Conservation (phyloP, 2,113 vertebrate genomes). For the Alexandromys fortis region DNA sequence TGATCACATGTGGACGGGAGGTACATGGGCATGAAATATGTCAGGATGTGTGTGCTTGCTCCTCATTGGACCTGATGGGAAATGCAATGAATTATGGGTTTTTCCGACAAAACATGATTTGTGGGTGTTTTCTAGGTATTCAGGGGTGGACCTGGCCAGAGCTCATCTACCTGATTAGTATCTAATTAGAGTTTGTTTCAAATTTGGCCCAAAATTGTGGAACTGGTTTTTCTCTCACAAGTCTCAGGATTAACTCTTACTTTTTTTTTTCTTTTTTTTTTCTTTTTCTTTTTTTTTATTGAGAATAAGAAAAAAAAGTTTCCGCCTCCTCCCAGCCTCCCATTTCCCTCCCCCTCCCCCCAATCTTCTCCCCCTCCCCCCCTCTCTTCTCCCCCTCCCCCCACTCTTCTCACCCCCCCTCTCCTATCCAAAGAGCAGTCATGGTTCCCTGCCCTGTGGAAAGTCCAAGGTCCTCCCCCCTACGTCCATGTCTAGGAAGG, state of each 20-base stretch:
- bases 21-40: background rate
- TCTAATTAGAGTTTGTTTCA: background rate
- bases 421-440: too few relatives aligned
- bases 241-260: background rate
- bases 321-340: too few relatives aligned
- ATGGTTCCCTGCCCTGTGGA: too few relatives aligned
- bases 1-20: background rate
- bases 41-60: background rate
- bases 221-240: background rate
- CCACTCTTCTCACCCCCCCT: too few relatives aligned
- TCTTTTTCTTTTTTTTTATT: too few relatives aligned
- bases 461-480: too few relatives aligned
- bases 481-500: too few relatives aligned
- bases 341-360: too few relatives aligned
- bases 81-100: background rate
- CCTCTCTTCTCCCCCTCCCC: too few relatives aligned
- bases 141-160: background rate
- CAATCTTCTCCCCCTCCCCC: too few relatives aligned
- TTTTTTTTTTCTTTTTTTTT: too few relatives aligned
- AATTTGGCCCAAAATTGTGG: background rate
- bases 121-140: background rate
- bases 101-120: background rate
- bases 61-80: background rate
- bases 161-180: background rate
- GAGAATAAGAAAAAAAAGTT: too few relatives aligned